A percentile compares a stretch with the other conserved stretches of the same genome.
These are phyloP conservation scores for Emmelina monodactyla DNA, from an alignment of 2,888 invertebrate species.

Conservation along the genomic window DNA sequence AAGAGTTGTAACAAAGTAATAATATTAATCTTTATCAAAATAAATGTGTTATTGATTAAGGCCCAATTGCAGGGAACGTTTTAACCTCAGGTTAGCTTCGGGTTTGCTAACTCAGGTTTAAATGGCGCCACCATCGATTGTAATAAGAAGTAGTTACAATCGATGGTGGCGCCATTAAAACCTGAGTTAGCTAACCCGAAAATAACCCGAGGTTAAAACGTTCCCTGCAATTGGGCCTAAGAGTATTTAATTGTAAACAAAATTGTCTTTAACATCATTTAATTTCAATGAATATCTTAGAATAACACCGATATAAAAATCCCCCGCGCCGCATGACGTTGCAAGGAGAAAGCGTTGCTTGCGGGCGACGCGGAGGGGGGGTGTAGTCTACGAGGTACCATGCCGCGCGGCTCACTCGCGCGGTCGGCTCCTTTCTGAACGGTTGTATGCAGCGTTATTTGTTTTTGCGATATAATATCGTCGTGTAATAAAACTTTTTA, in stretches of 20 bases:
- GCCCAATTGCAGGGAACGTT: too few relatives aligned
- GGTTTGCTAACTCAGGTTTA: too few relatives aligned
- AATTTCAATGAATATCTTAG: too few relatives aligned
- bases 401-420: conserved; percentile 4
- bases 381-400: conserved; percentile 4
- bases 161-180: too few relatives aligned
- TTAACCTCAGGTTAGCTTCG: too few relatives aligned
- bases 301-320: conserved; percentile 4
- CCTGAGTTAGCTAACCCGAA: too few relatives aligned
- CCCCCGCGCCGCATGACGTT: background rate
- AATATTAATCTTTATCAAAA: conserved; percentile 1
- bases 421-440: conserved; percentile 8
- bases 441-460: conserved; percentile 5
- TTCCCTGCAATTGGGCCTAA: too few relatives aligned
- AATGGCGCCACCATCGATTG: too few relatives aligned
- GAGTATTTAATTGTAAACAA: conserved; percentile 1
- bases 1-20: conserved; percentile 1
- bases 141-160: too few relatives aligned
- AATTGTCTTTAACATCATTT: conserved; percentile 5
- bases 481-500: conserved; percentile 4
- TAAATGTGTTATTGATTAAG: background rate
- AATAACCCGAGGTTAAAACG: too few relatives aligned
- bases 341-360: conserved; percentile 2
- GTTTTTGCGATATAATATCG: conserved; percentile 6
- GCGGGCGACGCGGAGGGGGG: conserved; percentile 2